Evolutionary conservation across 2,888 invertebrate genomes (phyloP).

Genomic region (Plusia festucae): DNA sequence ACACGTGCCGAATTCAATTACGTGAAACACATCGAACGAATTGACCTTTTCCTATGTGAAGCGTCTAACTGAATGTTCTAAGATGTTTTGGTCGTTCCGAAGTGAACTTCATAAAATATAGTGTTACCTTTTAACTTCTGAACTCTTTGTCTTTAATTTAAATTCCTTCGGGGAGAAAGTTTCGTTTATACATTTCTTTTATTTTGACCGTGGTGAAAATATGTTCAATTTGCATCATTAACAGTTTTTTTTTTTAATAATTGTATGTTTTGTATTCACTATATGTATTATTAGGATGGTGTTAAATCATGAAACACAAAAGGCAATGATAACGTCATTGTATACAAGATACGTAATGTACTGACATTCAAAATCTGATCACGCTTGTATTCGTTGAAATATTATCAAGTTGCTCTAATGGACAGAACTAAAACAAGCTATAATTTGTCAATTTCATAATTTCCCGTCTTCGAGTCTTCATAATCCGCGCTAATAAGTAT

Average conservation of each 20-base stretch:
- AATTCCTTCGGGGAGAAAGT: neutral
- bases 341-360: too few relatives aligned
- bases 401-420: too few relatives aligned
- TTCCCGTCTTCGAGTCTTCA: too few relatives aligned
- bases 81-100: neutral
- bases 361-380: too few relatives aligned
- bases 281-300: too few relatives aligned
- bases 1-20: constrained; percentile 10
- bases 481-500: too few relatives aligned
- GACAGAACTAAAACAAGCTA: too few relatives aligned
- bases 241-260: neutral
- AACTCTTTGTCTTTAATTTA: neutral
- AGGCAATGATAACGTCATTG: too few relatives aligned
- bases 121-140: neutral
- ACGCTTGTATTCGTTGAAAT: too few relatives aligned
- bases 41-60: neutral
- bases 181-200: neutral
- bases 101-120: neutral
- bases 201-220: neutral
- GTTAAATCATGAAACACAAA: too few relatives aligned
- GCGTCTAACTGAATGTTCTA: neutral
- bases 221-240: neutral
- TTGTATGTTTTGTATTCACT: too few relatives aligned
- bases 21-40: neutral
- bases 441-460: too few relatives aligned